A percentile compares a stretch with the other conserved stretches of the same genome.
phyloP scores from a whole-genome alignment of 2,797 vertebrate species.

The Numenius phaeopus region DNA sequence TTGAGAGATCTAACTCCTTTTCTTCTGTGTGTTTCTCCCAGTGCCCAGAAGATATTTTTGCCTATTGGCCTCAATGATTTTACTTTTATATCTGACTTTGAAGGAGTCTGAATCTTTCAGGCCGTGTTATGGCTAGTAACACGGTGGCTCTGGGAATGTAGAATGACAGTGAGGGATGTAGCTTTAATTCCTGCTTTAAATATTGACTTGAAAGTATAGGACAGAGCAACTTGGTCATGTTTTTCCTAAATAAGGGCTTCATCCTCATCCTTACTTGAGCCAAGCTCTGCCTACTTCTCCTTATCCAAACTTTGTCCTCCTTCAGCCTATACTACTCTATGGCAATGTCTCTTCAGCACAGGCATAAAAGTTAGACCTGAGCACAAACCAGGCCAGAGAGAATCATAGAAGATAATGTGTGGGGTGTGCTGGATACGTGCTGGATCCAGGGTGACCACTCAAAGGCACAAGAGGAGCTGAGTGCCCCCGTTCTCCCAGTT shows the following conservation, averaged over 20 bases:
- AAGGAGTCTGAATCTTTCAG: background rate
- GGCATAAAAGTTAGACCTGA: background rate
- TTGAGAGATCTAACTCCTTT: background rate
- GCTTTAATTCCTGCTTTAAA: background rate
- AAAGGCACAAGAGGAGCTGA: background rate
- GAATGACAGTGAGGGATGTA: background rate
- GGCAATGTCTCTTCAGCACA: background rate
- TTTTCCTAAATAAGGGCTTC: background rate
- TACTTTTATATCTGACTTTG: background rate
- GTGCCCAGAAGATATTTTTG: background rate
- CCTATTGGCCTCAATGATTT: background rate
- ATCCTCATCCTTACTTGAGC: background rate
- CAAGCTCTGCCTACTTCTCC: background rate
- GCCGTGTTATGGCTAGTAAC: background rate
- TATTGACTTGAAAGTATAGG: background rate
- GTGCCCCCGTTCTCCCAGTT: accelerated
- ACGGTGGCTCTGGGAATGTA: background rate
- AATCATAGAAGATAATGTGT: background rate
- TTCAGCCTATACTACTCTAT: background rate
- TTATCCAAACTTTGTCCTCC: background rate
- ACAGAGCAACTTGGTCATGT: background rate
- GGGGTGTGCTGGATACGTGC: no score
- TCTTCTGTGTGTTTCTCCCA: background rate
- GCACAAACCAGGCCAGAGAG: background rate
- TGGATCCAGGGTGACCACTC: background rate